Conservation (phyloP, 1,140 invertebrate genomes). For the Neuroterus valhalla region DNA sequence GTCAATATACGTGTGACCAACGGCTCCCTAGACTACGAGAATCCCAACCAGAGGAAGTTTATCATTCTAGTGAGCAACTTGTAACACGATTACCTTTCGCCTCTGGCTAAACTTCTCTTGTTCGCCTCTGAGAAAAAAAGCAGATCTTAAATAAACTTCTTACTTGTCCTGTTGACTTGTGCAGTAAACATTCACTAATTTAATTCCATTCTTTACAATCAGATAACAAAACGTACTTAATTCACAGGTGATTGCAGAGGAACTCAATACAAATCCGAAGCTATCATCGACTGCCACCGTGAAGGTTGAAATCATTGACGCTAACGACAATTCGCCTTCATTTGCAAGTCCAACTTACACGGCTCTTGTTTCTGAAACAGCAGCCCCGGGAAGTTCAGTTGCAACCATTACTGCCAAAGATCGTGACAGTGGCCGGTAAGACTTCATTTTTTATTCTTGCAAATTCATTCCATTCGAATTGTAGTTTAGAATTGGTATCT, state of each 20-base stretch:
- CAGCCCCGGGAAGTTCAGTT: conserved; percentile 82
- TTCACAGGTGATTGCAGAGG: conserved; percentile 86
- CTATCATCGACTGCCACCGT: conserved; percentile 92
- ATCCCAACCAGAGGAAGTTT: conserved; percentile 94
- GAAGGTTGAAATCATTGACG: conserved; percentile 87
- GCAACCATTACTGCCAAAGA: conserved; percentile 87
- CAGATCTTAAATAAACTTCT: background rate
- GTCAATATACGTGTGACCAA: conserved; percentile 89
- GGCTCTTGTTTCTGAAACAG: conserved; percentile 83
- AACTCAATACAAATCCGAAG: conserved; percentile 83
- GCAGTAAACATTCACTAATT: background rate
- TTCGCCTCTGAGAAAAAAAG: background rate
- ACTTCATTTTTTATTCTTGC: conserved; percentile 58
- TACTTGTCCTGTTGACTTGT: conserved; percentile 13
- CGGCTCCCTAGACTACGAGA: conserved; percentile 90
- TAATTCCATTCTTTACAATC: background rate
- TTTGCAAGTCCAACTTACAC: conserved; percentile 86
- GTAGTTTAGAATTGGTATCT: background rate
- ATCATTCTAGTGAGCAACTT: conserved; percentile 83
- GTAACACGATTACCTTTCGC: conserved; percentile 20
- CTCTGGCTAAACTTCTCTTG: conserved; percentile 13
- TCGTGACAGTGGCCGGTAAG: conserved; percentile 85
- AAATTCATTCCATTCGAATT: no score
- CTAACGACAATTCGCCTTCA: conserved; percentile 92
- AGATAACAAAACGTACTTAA: background rate